Base-by-base conservation (phyloP, 2,797 vertebrate genomes). In the Cetoscarus ocellatus region DNA sequence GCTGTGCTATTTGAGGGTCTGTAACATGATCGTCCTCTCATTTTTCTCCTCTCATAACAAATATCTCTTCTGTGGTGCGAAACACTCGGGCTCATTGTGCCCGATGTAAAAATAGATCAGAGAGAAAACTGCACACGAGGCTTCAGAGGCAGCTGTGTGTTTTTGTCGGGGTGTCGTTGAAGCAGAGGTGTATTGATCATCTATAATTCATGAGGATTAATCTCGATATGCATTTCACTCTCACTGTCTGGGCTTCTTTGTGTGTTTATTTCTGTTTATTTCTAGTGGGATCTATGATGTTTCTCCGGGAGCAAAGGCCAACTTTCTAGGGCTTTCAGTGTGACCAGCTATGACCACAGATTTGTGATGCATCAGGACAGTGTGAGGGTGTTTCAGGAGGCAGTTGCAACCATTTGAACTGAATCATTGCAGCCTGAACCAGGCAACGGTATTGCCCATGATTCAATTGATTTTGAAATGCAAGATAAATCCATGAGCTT, bases 31-130 rank as follows among this genome's bases (percentile, higher is more conserved):
- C 77, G 3, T 57, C 5, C 3, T 11, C 63, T 64, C 72, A 53
- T 17, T 14, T 17, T 60, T 19, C 62, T 42, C 53, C 59, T 49
- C 67, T 70, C 15, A 50, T 53, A 60, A 82, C 77, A 90, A 77
- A 76, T 65, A 75, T 70, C 0, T 8, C 75, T 77, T 86, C 81
- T 88, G 79, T 81, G 72, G 17, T 10, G 27, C 11, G 7, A 48
- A 79, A 79, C 67, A 86, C 64, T 80, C 40, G 6, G 14, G 36
- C 61, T 75, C 42, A 72, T 85, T 86, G 68, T 86, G 70, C 39
- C 3, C 19, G 18, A 54, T 54, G 3, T 66, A 44, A 63, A 86
- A 74, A 66, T 10, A 61, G 27, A 15, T 4, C 53, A 11, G 13
- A 38, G 9, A 40, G 40, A 27, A 47, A 47, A 65, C 42, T 38